Conservation (phyloP, 2,888 invertebrate species). For the Acronicta aceris region DNA sequence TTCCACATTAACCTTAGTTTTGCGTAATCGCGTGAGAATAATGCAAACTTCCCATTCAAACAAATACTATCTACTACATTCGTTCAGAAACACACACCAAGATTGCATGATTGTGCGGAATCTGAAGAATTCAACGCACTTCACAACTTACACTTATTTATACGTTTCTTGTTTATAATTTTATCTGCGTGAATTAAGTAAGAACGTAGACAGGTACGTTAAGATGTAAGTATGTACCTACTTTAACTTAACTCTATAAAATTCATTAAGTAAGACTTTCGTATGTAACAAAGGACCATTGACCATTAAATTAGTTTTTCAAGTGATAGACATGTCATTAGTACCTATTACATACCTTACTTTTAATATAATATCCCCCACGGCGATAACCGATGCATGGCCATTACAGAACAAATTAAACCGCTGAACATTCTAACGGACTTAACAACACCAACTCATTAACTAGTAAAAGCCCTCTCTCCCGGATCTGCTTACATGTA, state of each 20-base stretch:
- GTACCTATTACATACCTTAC: too few species aligned
- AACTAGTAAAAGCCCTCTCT: constrained; percentile 53
- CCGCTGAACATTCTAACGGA: constrained; percentile 21
- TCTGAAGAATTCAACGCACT: constrained; percentile 30
- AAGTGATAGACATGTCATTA: too few species aligned
- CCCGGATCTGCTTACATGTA: constrained; percentile 63
- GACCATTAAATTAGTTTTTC: too few species aligned
- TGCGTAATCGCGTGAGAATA: constrained; percentile 68
- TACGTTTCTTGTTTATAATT: not conserved
- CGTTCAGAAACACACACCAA: constrained; percentile 23
- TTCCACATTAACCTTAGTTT: constrained; percentile 37
- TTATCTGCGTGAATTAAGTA: too few species aligned
- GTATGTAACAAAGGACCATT: too few species aligned
- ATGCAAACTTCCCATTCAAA: constrained; percentile 18
- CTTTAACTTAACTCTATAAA: too few species aligned
- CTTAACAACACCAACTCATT: constrained; percentile 38
- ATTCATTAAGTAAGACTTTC: too few species aligned
- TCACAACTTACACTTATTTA: too few species aligned
- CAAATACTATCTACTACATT: constrained; percentile 24
- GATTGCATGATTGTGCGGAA: constrained; percentile 11
- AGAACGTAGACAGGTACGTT: too few species aligned
- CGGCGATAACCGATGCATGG: constrained; percentile 18
- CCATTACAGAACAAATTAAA: constrained; percentile 29
- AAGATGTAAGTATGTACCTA: too few species aligned
- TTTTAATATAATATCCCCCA: constrained; percentile 8